These are phyloP conservation scores for Heterotilapia buettikoferi DNA, from an alignment of 2,113 vertebrate genomes.

Conservation along the genomic window DNA sequence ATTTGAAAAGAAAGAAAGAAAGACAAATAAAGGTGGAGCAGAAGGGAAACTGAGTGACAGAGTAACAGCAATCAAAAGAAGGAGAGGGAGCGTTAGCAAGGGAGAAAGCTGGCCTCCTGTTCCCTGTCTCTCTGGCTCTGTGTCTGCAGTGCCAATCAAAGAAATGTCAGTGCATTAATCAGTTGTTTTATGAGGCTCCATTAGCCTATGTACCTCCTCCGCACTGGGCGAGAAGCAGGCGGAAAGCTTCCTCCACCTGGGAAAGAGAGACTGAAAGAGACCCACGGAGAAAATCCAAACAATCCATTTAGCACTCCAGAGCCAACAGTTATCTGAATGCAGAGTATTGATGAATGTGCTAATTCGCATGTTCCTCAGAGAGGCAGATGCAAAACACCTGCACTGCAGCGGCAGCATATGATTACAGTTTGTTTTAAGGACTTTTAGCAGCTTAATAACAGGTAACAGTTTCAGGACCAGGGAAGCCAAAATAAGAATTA, in stretches of 20 bases:
- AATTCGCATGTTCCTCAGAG: not conserved
- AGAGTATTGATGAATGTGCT: conserved; percentile 6
- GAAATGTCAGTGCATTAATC: conserved; percentile 63
- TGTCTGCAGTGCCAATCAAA: conserved; percentile 53
- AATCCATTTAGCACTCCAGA: conserved; percentile 9
- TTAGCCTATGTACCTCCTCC: conserved; percentile 9
- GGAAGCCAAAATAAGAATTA: not conserved
- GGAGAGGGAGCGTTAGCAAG: not conserved
- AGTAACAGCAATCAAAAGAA: not conserved
- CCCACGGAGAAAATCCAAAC: conserved; percentile 16
- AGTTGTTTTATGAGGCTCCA: conserved; percentile 44
- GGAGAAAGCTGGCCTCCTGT: not conserved
- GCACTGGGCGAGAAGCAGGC: conserved; percentile 10
- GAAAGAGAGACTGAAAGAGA: conserved; percentile 16
- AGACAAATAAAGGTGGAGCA: not conserved
- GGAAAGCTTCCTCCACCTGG: conserved; percentile 8
- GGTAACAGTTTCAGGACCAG: not conserved
- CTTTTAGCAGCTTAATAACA: not conserved
- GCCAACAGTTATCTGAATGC: not conserved
- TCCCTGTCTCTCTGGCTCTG: not conserved
- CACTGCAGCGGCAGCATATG: not conserved
- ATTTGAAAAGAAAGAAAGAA: not conserved
- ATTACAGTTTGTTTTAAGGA: not conserved
- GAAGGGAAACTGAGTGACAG: not conserved
- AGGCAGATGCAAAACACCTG: not conserved